Conservation (phyloP, 2,888 invertebrate genomes). For the Muschampia plurimacula region DNA sequence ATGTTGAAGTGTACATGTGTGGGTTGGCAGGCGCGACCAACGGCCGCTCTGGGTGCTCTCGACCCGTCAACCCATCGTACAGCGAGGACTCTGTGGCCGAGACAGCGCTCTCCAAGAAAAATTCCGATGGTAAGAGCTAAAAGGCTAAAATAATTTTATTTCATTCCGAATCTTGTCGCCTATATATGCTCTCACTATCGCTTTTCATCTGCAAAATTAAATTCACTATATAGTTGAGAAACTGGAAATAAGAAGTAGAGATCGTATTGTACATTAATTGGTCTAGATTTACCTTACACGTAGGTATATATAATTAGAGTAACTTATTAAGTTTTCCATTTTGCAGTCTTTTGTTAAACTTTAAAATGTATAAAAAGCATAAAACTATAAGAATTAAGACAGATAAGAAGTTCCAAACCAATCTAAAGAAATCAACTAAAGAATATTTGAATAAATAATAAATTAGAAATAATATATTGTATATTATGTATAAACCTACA, state of each 20-base stretch:
- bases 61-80: constrained; percentile 88
- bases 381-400: neutral
- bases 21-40: constrained; percentile 80
- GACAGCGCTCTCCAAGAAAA: constrained; percentile 92
- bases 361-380: neutral
- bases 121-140: constrained; percentile 91
- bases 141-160: constrained; percentile 56
- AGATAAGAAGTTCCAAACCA: too few relatives aligned
- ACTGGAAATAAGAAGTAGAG: neutral
- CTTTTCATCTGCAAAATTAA: constrained; percentile 51
- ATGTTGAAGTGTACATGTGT: constrained; percentile 78
- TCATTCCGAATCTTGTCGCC: constrained; percentile 60
- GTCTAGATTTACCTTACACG: neutral
- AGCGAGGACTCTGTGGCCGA: constrained; percentile 94
- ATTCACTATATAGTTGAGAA: constrained; percentile 1
- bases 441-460: too few relatives aligned
- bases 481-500: too few relatives aligned
- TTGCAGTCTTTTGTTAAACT: too few relatives aligned
- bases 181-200: constrained; percentile 70
- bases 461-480: too few relatives aligned
- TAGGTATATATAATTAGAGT: neutral
- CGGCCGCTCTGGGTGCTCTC: constrained; percentile 73
- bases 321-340: too few relatives aligned
- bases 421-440: too few relatives aligned
- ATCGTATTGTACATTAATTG: neutral